These are phyloP conservation scores for Gallinago stenura DNA, from an alignment of 2,797 vertebrate genomes.

Conservation along the genomic window DNA sequence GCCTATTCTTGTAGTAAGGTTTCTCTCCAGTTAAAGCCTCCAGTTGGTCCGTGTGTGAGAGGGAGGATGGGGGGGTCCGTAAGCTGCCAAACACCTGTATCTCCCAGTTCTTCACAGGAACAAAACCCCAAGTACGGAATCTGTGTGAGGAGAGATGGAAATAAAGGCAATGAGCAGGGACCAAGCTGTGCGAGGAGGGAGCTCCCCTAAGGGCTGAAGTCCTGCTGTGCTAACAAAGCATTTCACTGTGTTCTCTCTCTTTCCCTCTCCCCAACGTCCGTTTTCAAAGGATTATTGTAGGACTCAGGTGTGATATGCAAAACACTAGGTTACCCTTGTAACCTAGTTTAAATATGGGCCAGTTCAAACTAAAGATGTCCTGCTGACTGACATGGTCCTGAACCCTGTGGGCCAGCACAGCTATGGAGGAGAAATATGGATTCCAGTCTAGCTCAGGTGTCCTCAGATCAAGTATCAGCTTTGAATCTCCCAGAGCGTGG, in stretches of 20 bases:
- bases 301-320: background rate
- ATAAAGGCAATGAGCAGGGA: background rate
- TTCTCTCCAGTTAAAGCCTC: conserved; percentile 99
- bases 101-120: conserved; percentile 94
- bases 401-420: background rate
- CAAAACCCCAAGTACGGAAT: conserved; percentile 98
- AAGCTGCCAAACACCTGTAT: conserved; percentile 96
- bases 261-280: background rate
- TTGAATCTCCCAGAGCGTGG: background rate
- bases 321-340: background rate
- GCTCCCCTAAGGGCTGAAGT: background rate
- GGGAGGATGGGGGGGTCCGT: conserved; percentile 97
- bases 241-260: background rate
- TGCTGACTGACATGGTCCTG: background rate
- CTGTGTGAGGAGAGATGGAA: conserved; percentile 73
- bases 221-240: background rate
- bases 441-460: background rate
- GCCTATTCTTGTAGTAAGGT: conserved; percentile 90
- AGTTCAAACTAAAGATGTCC: background rate
- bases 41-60: conserved; percentile 97
- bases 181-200: background rate
- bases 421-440: fast-evolving
- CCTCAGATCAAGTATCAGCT: background rate
- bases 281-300: background rate
- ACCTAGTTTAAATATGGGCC: fast-evolving